Percentiles rank a stretch among this genome's conserved stretches.
These are phyloP conservation scores for Theristicus caerulescens DNA, from an alignment of 2,113 vertebrate species.

Conservation along the genomic window DNA sequence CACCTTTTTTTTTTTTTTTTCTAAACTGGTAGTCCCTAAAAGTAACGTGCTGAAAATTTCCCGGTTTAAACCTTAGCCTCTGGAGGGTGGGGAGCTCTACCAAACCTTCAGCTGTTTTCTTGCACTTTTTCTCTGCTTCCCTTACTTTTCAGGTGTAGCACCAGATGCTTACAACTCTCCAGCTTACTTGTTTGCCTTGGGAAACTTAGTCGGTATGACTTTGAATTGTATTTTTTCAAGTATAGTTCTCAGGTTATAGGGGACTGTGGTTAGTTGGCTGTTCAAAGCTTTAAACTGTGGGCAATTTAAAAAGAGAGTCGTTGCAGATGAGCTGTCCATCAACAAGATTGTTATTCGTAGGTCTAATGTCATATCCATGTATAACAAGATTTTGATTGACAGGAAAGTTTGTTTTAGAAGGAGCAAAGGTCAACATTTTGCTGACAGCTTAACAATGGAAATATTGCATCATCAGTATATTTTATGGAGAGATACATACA, in stretches of 20 bases:
- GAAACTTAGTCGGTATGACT: neutral
- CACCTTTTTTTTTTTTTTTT: neutral
- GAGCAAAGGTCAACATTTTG: slow-evolving; percentile 48
- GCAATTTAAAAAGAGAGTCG: neutral
- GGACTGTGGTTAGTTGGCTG: neutral
- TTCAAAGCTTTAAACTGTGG: neutral
- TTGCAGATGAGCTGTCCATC: slow-evolving; percentile 55
- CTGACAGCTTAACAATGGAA: slow-evolving; percentile 67
- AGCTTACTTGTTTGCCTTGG: neutral
- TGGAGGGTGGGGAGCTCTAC: too few species aligned
- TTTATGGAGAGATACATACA: slow-evolving; percentile 25
- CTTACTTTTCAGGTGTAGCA: neutral
- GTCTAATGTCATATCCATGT: slow-evolving; percentile 53
- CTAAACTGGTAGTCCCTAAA: neutral
- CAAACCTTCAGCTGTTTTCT: neutral
- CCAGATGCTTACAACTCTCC: neutral
- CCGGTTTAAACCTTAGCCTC: neutral
- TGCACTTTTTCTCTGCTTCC: neutral
- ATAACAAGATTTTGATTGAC: slow-evolving; percentile 65
- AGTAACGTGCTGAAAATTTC: neutral
- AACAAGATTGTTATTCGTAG: slow-evolving; percentile 29
- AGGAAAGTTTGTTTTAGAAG: slow-evolving; percentile 57
- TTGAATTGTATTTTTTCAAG: neutral
- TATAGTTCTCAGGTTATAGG: neutral
- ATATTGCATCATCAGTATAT: slow-evolving; percentile 57